Percentiles rank a stretch among this genome's conserved stretches.
Conservation (phyloP, 2,888 invertebrate genomes). For the Pristionchus exspectatus region DNA sequence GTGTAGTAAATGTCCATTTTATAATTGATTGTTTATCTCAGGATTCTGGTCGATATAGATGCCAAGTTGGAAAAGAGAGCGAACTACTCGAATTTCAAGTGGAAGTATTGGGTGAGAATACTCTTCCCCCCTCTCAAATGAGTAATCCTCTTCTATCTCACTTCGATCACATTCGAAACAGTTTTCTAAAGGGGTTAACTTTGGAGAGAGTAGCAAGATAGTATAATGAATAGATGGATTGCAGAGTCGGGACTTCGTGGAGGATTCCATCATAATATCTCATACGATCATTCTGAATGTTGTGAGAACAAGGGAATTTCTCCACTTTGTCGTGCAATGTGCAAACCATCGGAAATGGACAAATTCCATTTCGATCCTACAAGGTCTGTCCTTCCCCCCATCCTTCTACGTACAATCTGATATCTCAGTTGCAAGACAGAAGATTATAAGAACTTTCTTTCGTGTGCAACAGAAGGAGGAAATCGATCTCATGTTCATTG, state of each 20-base stretch:
- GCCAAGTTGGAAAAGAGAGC: constrained; percentile 71
- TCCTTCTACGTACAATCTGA: background rate
- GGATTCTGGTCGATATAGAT: constrained; percentile 74
- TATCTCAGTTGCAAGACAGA: constrained; percentile 71
- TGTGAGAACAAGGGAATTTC: constrained; percentile 89
- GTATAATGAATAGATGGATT: constrained; percentile 52
- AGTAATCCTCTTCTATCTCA: background rate
- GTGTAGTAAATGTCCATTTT: too few species aligned
- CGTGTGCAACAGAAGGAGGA: constrained; percentile 76
- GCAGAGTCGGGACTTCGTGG: constrained; percentile 74
- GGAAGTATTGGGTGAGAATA: constrained; percentile 72
- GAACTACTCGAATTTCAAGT: constrained; percentile 76
- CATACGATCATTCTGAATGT: constrained; percentile 83
- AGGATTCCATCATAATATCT: constrained; percentile 76
- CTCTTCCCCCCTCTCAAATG: background rate
- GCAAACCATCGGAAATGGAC: constrained; percentile 80
- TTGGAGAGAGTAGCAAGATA: background rate
- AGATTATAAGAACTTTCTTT: constrained; percentile 77
- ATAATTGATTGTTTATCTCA: background rate
- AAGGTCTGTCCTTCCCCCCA: constrained; percentile 58
- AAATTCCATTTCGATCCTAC: constrained; percentile 77
- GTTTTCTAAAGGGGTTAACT: background rate
- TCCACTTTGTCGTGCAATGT: constrained; percentile 88
- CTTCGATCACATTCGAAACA: background rate
- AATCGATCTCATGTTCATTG: constrained; percentile 77